Conservation (phyloP, 2,888 invertebrate genomes). For the Lypha dubia region DNA sequence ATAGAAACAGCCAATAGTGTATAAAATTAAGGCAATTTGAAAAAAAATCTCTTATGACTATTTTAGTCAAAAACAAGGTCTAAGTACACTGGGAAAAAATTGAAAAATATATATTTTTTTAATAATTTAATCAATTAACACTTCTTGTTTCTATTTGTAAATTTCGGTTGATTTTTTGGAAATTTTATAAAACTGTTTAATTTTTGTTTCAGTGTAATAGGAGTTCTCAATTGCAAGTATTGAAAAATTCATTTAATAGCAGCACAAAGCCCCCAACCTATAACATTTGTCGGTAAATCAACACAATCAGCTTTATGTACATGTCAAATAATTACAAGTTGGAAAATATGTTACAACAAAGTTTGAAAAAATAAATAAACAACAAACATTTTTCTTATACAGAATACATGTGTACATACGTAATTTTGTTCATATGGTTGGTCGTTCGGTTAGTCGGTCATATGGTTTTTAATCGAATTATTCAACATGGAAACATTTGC, state of each 20-base stretch:
- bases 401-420: not conserved
- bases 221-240: slow-evolving; percentile 13
- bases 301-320: slow-evolving; percentile 65
- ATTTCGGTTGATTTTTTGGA: not conserved
- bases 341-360: slow-evolving; percentile 42
- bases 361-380: too few relatives aligned
- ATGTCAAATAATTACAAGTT: slow-evolving; percentile 72
- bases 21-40: not conserved
- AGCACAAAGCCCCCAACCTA: slow-evolving; percentile 7
- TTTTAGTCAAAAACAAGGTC: not conserved
- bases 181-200: too few relatives aligned
- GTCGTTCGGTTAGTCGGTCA: not conserved
- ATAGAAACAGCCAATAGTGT: slow-evolving; percentile 5
- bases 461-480: slow-evolving; percentile 28
- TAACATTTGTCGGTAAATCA: slow-evolving; percentile 67
- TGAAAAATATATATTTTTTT: not conserved
- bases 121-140: not conserved
- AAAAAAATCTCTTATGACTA: not conserved
- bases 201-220: not conserved
- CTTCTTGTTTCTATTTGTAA: not conserved
- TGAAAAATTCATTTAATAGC: not conserved
- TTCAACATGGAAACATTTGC: slow-evolving; percentile 70
- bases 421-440: slow-evolving; percentile 40
- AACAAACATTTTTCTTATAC: slow-evolving; percentile 17
- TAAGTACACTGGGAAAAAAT: slow-evolving; percentile 12